phyloP scores from a whole-genome alignment of 2,113 vertebrate genomes.

The Clarias gariepinus region DNA sequence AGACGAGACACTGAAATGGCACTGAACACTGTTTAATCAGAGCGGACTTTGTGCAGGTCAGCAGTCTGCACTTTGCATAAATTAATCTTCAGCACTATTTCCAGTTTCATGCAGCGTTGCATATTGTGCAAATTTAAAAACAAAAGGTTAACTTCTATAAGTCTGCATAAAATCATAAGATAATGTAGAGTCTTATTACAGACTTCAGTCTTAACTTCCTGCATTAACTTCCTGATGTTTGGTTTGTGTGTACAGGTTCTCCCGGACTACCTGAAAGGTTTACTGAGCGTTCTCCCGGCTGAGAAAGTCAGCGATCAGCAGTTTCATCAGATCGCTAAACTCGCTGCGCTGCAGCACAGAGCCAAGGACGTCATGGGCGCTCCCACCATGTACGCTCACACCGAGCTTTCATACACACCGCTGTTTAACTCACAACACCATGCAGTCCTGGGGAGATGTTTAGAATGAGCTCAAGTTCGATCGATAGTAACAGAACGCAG shows the following conservation, averaged over 20 bases:
- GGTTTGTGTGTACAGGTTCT: conserved; percentile 64
- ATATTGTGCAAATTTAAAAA: too few species aligned
- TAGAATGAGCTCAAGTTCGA: too few species aligned
- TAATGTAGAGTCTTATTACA: too few species aligned
- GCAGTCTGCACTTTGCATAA: too few species aligned
- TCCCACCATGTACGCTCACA: conserved; percentile 82
- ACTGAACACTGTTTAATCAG: too few species aligned
- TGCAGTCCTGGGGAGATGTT: not conserved
- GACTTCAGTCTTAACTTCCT: not conserved
- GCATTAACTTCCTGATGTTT: not conserved
- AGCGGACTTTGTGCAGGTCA: too few species aligned
- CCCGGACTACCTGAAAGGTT: conserved; percentile 91
- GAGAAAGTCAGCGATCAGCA: conserved; percentile 82
- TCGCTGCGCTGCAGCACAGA: conserved; percentile 89
- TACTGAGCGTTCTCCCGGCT: conserved; percentile 79
- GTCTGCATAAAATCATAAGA: too few species aligned
- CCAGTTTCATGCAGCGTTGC: too few species aligned
- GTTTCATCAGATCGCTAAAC: conserved; percentile 85
- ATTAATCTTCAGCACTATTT: too few species aligned
- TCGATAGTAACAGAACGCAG: too few species aligned
- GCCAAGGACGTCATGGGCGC: conserved; percentile 82
- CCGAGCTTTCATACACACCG: not conserved
- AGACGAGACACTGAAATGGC: too few species aligned
- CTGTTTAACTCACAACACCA: not conserved
- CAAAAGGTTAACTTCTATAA: too few species aligned